These are phyloP conservation scores for Tenualosa thibaudeaui DNA, from an alignment of 2,797 vertebrate species.

Conservation along the genomic window DNA sequence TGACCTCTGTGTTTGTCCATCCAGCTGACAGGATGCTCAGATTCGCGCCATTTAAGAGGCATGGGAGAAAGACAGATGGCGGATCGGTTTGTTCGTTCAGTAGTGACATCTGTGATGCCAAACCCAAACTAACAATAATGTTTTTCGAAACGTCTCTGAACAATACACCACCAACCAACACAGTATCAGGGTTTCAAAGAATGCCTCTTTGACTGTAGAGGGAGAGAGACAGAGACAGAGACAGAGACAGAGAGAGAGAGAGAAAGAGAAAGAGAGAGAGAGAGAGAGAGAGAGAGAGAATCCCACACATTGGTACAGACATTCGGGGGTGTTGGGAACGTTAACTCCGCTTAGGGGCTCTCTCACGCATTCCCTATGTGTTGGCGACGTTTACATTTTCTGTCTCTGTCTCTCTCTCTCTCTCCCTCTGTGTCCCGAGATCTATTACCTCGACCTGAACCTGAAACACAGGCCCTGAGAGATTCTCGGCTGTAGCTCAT, in stretches of 20 bases:
- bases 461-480: neutral
- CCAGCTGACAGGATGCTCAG: slow-evolving; percentile 18
- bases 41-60: slow-evolving; percentile 12
- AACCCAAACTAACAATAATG: neutral
- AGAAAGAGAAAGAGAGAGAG: no score
- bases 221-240: no score
- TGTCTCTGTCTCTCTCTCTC: neutral
- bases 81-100: neutral
- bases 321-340: neutral
- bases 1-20: slow-evolving; percentile 15
- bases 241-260: no score
- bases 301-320: neutral
- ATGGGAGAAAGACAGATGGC: slow-evolving; percentile 1
- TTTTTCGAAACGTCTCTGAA: neutral
- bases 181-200: neutral
- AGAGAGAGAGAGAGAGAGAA: no score
- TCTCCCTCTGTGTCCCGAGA: neutral
- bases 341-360: neutral
- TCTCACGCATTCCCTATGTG: neutral
- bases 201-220: neutral
- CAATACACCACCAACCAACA: neutral
- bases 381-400: no score
- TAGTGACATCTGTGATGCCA: neutral
- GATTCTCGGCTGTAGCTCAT: slow-evolving; percentile 30
- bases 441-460: neutral